Percentiles rank a stretch among this genome's conserved stretches.
These are phyloP conservation scores for Lordiphosa collinella DNA, from an alignment of 1,140 invertebrate genomes.

Conservation along the genomic window DNA sequence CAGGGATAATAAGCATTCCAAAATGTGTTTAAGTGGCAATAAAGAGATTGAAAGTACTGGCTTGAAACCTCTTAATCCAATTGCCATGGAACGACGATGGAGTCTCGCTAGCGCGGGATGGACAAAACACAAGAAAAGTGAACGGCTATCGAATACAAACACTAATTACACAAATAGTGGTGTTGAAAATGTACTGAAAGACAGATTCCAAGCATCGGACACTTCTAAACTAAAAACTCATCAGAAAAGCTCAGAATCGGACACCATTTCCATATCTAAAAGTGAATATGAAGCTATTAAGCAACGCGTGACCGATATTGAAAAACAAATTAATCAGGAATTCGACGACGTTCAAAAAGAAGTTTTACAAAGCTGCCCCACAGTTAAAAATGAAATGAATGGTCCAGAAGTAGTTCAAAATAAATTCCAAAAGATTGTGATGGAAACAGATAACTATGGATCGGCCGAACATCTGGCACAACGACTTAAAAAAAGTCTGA, in stretches of 20 bases:
- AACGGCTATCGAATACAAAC: conserved; percentile 31
- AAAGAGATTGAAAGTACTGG: conserved; percentile 6
- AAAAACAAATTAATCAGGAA: conserved; percentile 2
- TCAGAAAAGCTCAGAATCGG: conserved; percentile 37
- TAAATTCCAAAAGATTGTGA: conserved; percentile 86
- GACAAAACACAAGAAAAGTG: conserved; percentile 63
- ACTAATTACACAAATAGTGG: not conserved
- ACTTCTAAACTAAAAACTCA: not conserved
- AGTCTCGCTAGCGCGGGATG: conserved; percentile 39
- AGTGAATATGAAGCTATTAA: conserved; percentile 88
- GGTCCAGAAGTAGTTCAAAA: conserved; percentile 82
- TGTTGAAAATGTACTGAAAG: not conserved
- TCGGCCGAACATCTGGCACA: conserved; percentile 86
- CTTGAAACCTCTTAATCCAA: not conserved
- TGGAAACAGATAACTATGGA: conserved; percentile 83
- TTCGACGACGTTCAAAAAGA: not conserved
- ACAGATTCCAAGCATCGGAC: not conserved
- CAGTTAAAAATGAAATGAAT: not conserved
- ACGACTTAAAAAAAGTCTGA: conserved; percentile 85
- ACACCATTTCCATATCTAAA: conserved; percentile 86
- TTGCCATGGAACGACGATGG: conserved; percentile 41
- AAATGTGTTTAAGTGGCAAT: conserved; percentile 15
- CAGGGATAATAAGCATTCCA: conserved; percentile 25
- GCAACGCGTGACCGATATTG: conserved; percentile 81
- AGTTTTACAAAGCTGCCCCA: not conserved